Conservation (phyloP, 2,888 invertebrate species). For the Drosophila prolongata region DNA sequence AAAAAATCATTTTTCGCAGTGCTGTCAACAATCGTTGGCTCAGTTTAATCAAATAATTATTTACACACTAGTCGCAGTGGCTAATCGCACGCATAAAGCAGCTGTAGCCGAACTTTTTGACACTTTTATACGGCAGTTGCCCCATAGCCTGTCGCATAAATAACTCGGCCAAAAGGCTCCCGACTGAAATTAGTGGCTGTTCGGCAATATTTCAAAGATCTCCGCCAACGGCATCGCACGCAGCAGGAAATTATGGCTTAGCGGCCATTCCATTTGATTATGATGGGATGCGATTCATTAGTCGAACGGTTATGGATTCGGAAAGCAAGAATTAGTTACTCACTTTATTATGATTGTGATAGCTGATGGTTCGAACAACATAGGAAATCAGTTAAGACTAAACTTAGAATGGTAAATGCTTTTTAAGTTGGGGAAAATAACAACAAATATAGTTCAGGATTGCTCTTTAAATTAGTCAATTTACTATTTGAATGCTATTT, state of each 20-base stretch:
- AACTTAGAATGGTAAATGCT: background rate
- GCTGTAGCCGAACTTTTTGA: conserved; percentile 66
- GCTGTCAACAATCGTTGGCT: conserved; percentile 14
- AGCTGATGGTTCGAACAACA: background rate
- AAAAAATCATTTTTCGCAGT: conserved; percentile 1
- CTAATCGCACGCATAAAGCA: conserved; percentile 71
- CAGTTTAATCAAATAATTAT: conserved; percentile 64
- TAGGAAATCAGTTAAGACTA: background rate
- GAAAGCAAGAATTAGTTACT: conserved; percentile 15
- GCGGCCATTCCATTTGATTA: conserved; percentile 24
- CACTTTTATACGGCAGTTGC: conserved; percentile 79
- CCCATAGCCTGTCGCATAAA: conserved; percentile 72
- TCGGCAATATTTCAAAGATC: conserved; percentile 43
- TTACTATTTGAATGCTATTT: no score
- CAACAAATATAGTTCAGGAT: no score
- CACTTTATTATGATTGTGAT: conserved; percentile 18
- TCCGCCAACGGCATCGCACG: conserved; percentile 26
- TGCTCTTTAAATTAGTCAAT: no score
- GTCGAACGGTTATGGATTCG: conserved; percentile 24
- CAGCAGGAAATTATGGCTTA: conserved; percentile 39
- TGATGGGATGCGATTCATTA: conserved; percentile 44
- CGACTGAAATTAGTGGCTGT: conserved; percentile 65
- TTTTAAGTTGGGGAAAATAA: background rate
- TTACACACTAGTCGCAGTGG: conserved; percentile 57
- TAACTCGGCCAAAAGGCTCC: conserved; percentile 72